phyloP scores from a whole-genome alignment of 2,888 invertebrate genomes.

The Epirrhoe alternata region DNA sequence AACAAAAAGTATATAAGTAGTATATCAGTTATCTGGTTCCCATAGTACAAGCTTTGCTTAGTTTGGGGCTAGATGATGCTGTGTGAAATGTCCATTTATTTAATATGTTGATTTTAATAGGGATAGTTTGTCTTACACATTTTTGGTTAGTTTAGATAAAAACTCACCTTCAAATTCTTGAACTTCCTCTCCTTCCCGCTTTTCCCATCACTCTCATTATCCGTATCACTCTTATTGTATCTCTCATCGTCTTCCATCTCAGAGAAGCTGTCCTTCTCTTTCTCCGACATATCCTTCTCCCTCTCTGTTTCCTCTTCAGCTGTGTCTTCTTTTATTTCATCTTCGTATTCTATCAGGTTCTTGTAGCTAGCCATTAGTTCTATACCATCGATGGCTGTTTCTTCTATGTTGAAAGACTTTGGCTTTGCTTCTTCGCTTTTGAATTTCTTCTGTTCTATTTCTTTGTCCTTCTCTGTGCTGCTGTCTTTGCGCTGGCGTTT shows the following conservation, averaged over 20 bases:
- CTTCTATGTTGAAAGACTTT: constrained; percentile 75
- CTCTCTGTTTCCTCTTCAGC: constrained; percentile 66
- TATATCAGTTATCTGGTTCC: too few relatives aligned
- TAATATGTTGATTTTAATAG: too few relatives aligned
- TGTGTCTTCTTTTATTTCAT: constrained; percentile 70
- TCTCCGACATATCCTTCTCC: constrained; percentile 66
- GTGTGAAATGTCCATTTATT: too few relatives aligned
- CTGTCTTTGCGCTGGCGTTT: constrained; percentile 86
- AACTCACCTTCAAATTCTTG: constrained; percentile 73
- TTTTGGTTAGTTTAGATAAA: background rate
- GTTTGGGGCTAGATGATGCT: too few relatives aligned
- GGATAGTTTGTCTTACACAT: too few relatives aligned
- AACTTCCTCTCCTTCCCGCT: constrained; percentile 66
- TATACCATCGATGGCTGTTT: constrained; percentile 81
- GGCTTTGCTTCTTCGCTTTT: constrained; percentile 66
- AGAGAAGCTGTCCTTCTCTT: constrained; percentile 78
- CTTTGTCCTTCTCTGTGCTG: constrained; percentile 81
- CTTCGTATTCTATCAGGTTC: constrained; percentile 69
- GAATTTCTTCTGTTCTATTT: constrained; percentile 69
- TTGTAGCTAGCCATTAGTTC: constrained; percentile 79
- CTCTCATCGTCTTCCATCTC: constrained; percentile 83
- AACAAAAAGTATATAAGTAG: too few relatives aligned
- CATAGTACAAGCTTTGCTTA: too few relatives aligned
- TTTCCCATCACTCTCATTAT: constrained; percentile 78
- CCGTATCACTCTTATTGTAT: constrained; percentile 77